Evolutionary conservation across 1,140 invertebrate species (phyloP), one percentile per base, ranked within the genome.

Genomic region (Macrobrachium rosenbergii): DNA sequence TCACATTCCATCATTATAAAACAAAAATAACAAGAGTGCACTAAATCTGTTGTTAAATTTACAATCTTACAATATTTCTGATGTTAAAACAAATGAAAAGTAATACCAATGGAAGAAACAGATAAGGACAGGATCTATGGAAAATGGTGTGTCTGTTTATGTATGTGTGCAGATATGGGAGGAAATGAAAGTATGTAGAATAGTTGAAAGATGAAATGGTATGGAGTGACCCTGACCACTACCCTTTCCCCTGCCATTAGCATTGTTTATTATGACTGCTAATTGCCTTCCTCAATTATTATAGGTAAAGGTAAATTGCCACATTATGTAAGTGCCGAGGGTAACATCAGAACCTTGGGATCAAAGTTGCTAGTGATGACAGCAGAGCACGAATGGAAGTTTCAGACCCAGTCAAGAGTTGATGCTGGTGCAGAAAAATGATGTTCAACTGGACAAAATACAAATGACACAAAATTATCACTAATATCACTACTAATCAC

Each of bases 401-500:
- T 21, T 77, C 52, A 77, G 52, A 77, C 75, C 75, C 19, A 17
- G 59, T 52, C 52, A 77, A 69, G 28, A 73, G 72, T 21, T 37
- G 28, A 73, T 5, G 37, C 59, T 52, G 59, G 85, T 87, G 85
- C 85, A 75, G 85, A 81, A 80, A 87, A 52, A 52, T 52, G 52
- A 52, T 82, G 28, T 52, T 87, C 60, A 81, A 81, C 23, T 82
- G 67, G 85, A 87, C 85, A 87, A 73, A 87, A 87, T 87, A 87
- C 85, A 87, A 87, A 87, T 77, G 81, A 87, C 85, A 87, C 85
- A 87, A 81, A 52, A 81, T 87, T 87, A 87, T 87, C 64, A 58
- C 85, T 87, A 87, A 87, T 87, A 87, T 87, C 85, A 87, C 85
- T 87, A 87, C 85, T 28, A 75, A 82, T 87, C 85, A 87, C 85